phyloP scores from a whole-genome alignment of 1,140 invertebrate species.

The Solen grandis region DNA sequence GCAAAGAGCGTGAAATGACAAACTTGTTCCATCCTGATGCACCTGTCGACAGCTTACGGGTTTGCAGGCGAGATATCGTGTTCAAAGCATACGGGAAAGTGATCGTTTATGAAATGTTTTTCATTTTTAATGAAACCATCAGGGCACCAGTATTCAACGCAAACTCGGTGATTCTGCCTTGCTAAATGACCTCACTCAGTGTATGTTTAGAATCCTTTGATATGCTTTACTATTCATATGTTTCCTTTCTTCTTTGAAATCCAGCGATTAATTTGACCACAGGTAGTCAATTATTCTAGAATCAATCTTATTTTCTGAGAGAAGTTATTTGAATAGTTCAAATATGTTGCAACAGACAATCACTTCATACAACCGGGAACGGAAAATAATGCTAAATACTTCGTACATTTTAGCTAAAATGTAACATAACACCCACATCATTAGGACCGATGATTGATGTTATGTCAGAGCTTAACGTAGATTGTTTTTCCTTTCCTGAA shows the following conservation, averaged over 20 bases:
- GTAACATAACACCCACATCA: too few relatives aligned
- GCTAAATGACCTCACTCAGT: not conserved
- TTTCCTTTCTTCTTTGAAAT: not conserved
- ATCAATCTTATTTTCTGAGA: too few relatives aligned
- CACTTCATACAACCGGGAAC: too few relatives aligned
- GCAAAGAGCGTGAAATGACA: conserved; percentile 45
- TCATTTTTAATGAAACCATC: not conserved
- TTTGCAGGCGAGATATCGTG: conserved; percentile 24
- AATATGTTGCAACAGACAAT: too few relatives aligned
- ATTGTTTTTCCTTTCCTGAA: too few relatives aligned
- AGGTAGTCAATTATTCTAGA: too few relatives aligned
- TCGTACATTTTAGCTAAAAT: too few relatives aligned
- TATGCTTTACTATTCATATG: not conserved
- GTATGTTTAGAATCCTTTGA: not conserved
- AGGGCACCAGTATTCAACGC: not conserved
- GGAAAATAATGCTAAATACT: too few relatives aligned
- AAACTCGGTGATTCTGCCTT: not conserved
- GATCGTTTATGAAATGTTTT: conserved; percentile 3
- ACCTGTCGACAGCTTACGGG: conserved; percentile 47
- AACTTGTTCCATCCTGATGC: conserved; percentile 20
- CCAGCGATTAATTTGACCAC: too few relatives aligned
- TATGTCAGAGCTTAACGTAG: too few relatives aligned
- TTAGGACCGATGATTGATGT: too few relatives aligned
- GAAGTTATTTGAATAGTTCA: too few relatives aligned
- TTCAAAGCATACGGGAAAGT: conserved; percentile 18